phyloP scores from a whole-genome alignment of 1,140 invertebrate genomes.

The Mamestra configurata region DNA sequence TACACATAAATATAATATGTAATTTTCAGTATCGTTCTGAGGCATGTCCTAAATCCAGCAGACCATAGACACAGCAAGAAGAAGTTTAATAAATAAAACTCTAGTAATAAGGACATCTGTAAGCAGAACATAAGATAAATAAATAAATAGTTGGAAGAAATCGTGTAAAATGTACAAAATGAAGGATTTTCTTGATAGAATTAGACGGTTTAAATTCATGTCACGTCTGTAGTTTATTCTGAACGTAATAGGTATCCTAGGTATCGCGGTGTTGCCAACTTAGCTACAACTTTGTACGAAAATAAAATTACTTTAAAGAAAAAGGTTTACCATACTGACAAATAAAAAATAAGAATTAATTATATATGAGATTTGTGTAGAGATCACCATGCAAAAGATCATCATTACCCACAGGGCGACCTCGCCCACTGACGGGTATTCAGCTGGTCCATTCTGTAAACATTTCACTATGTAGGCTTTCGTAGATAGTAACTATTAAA shows the following conservation, averaged over 20 bases:
- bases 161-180: slow-evolving; percentile 33
- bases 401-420: too few relatives aligned
- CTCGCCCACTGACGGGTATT: too few relatives aligned
- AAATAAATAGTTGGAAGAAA: slow-evolving; percentile 25
- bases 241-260: slow-evolving; percentile 34
- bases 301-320: slow-evolving; percentile 8
- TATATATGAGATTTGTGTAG: too few relatives aligned
- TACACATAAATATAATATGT: too few relatives aligned
- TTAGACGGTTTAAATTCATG: slow-evolving; percentile 22
- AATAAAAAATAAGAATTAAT: too few relatives aligned
- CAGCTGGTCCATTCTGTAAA: too few relatives aligned
- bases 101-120: not conserved
- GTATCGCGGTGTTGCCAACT: slow-evolving; percentile 11
- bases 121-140: slow-evolving; percentile 12
- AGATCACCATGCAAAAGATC: too few relatives aligned
- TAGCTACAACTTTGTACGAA: not conserved
- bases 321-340: not conserved
- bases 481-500: too few relatives aligned
- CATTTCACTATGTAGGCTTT: too few relatives aligned
- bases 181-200: slow-evolving; percentile 34
- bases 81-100: slow-evolving; percentile 7
- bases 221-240: slow-evolving; percentile 30
- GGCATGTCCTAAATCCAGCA: not conserved
- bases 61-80: not conserved
- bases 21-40: too few relatives aligned